Percentiles rank a stretch among this genome's conserved stretches.
Conservation (phyloP, 2,113 vertebrate genomes). For the Strix uralensis region DNA sequence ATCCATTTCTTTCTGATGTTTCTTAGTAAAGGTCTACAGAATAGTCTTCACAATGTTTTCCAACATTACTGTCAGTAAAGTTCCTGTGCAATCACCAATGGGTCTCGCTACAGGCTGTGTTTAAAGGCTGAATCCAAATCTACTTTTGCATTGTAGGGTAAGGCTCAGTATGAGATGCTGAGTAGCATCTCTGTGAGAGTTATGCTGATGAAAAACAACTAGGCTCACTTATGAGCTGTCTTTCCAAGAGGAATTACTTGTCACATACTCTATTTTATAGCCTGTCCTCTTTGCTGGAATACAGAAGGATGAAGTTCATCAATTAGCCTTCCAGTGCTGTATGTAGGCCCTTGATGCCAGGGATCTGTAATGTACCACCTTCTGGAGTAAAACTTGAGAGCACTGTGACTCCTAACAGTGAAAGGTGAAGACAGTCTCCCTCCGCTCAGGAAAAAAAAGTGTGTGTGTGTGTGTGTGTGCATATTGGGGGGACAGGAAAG, state of each 20-base stretch:
- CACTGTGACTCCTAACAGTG: background rate
- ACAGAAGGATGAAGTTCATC: background rate
- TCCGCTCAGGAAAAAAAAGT: background rate
- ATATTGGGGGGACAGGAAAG: background rate
- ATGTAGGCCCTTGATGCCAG: background rate
- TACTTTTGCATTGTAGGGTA: background rate
- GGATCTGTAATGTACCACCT: background rate
- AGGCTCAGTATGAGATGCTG: background rate
- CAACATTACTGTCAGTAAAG: background rate
- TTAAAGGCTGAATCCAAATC: background rate
- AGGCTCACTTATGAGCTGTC: background rate
- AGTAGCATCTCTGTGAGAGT: background rate
- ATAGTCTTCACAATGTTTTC: background rate
- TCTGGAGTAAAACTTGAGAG: background rate
- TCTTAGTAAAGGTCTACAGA: background rate
- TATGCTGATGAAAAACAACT: background rate
- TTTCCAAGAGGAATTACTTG: background rate
- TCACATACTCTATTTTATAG: fast-evolving
- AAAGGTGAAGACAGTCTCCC: background rate
- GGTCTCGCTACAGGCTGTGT: background rate
- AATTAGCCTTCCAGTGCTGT: background rate
- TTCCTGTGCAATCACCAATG: background rate
- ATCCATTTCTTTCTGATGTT: background rate
- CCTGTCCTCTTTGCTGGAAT: background rate
- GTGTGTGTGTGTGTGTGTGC: background rate